Conservation (phyloP, 2,888 invertebrate species). For the Busseola fusca region DNA sequence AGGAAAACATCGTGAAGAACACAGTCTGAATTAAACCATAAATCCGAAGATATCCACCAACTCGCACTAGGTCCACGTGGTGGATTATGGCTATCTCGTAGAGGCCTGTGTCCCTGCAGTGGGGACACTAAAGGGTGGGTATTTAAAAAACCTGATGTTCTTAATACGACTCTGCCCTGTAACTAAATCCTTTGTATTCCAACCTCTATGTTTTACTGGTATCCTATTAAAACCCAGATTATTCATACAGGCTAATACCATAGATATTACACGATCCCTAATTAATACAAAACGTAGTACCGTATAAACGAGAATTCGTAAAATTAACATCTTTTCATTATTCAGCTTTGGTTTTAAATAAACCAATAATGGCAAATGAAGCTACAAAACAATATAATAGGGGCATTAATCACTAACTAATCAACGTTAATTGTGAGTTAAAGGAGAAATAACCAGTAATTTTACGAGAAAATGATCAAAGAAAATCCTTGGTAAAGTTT, state of each 20-base stretch:
- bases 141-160: not conserved
- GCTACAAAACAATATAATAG: conserved; percentile 28
- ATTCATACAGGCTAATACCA: not conserved
- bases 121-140: not conserved
- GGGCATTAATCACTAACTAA: conserved; percentile 51
- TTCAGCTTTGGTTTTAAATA: conserved; percentile 31
- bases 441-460: conserved; percentile 44
- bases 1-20: not conserved
- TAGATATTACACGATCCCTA: conserved; percentile 6
- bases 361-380: conserved; percentile 30
- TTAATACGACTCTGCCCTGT: not conserved
- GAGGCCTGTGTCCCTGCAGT: not conserved
- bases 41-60: not conserved
- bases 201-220: not conserved
- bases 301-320: not conserved
- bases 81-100: not conserved
- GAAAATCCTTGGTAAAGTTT: conserved; percentile 44
- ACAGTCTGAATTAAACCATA: not conserved
- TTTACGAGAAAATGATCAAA: conserved; percentile 52
- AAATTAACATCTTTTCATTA: conserved; percentile 16
- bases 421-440: conserved; percentile 40
- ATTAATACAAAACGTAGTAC: conserved; percentile 5
- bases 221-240: not conserved
- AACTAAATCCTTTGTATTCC: not conserved
- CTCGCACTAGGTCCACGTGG: not conserved